phyloP scores from a whole-genome alignment of 1,140 invertebrate genomes.

The Reticulitermes speratus region DNA sequence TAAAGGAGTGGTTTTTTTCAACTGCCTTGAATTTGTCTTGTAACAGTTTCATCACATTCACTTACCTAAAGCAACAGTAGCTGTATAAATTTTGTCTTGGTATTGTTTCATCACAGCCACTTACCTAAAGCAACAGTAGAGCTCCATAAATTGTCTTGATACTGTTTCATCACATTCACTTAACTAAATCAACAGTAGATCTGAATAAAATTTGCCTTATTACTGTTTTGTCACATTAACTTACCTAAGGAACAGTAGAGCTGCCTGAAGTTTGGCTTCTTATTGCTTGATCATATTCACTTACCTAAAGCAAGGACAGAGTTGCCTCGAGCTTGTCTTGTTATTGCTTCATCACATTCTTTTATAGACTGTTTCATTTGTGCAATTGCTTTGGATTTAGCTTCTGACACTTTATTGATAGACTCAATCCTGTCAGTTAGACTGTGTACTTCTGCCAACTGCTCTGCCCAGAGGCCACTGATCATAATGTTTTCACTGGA shows the following conservation, averaged over 20 bases:
- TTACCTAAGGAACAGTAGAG: too few relatives aligned
- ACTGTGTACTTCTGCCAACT: constrained; percentile 43
- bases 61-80: not conserved
- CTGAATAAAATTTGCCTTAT: too few relatives aligned
- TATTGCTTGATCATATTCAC: not conserved
- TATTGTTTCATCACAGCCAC: constrained; percentile 26
- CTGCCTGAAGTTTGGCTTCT: too few relatives aligned
- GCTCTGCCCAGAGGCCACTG: constrained; percentile 45
- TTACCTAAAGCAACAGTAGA: not conserved
- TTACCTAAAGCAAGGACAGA: not conserved
- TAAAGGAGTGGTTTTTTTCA: not conserved
- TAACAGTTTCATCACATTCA: not conserved
- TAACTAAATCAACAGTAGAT: not conserved
- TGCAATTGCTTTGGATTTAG: not conserved
- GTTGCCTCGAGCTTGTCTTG: constrained; percentile 8
- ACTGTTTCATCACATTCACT: constrained; percentile 26
- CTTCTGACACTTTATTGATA: not conserved
- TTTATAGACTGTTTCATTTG: constrained; percentile 18
- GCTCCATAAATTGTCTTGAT: constrained; percentile 1
- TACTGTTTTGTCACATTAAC: too few relatives aligned
- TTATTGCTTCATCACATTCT: constrained; percentile 28
- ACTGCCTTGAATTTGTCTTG: too few relatives aligned
- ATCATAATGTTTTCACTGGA: constrained; percentile 44
- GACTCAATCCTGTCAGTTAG: constrained; percentile 30
- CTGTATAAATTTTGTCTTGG: not conserved